Percentiles rank a stretch among this genome's conserved stretches.
phyloP scores from a whole-genome alignment of 1,140 invertebrate genomes.

The Drosophila pseudoobscura region DNA sequence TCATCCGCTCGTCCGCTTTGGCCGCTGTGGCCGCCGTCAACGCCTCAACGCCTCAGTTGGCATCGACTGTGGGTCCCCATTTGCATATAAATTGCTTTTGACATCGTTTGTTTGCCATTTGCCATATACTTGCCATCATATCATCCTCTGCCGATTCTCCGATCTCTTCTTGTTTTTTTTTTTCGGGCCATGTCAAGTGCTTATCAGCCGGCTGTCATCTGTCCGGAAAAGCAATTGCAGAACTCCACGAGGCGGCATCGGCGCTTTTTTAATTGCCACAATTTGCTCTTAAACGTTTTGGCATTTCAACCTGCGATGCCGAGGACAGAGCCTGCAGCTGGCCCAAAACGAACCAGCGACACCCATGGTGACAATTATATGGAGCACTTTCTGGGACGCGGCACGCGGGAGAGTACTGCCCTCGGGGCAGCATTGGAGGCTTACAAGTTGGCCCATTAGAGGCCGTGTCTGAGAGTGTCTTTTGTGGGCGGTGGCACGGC shows the following conservation, averaged over 20 bases:
- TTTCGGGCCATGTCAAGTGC: slow-evolving; percentile 52
- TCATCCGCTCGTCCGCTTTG: slow-evolving; percentile 10
- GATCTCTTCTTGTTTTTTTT: slow-evolving; percentile 18
- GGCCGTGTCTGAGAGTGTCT: slow-evolving; percentile 19
- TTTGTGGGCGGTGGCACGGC: slow-evolving; percentile 9
- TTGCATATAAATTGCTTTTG: slow-evolving; percentile 82
- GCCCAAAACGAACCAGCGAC: slow-evolving; percentile 41
- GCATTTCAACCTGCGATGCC: slow-evolving; percentile 45
- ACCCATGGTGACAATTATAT: slow-evolving; percentile 81
- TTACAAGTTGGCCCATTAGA: slow-evolving; percentile 58
- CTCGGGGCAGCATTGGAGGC: slow-evolving; percentile 46
- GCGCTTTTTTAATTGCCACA: slow-evolving; percentile 70
- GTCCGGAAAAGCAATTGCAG: slow-evolving; percentile 60
- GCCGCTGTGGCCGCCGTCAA: slow-evolving; percentile 2
- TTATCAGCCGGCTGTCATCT: slow-evolving; percentile 72
- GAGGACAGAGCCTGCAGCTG: slow-evolving; percentile 39
- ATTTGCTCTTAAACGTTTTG: slow-evolving; percentile 77
- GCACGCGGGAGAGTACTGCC: slow-evolving; percentile 39
- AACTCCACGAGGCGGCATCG: slow-evolving; percentile 28
- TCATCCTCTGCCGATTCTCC: too few relatives aligned
- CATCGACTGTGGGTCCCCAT: slow-evolving; percentile 50
- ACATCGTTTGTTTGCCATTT: slow-evolving; percentile 51
- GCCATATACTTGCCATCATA: slow-evolving; percentile 31
- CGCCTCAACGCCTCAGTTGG: slow-evolving; percentile 42
- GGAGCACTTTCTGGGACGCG: slow-evolving; percentile 30